A percentile compares a stretch with the other conserved stretches of the same genome.
phyloP scores from a whole-genome alignment of 2,113 vertebrate species.

The Athene noctua region DNA sequence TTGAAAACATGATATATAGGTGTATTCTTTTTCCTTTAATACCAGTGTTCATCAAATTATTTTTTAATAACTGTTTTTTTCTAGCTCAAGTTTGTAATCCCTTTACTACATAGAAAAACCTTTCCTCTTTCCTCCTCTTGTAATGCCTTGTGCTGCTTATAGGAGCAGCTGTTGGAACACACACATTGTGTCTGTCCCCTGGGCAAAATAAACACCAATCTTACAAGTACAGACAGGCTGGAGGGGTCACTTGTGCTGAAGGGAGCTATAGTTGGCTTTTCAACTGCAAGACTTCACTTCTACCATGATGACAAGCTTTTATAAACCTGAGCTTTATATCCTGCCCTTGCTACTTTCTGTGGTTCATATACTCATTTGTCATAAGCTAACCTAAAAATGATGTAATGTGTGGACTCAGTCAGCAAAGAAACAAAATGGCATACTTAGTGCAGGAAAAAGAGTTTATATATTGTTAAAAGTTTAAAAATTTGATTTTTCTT shows the following conservation, averaged over 20 bases:
- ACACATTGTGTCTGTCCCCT: not conserved
- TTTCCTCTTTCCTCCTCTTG: not conserved
- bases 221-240: not conserved
- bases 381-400: not conserved
- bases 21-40: not conserved
- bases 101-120: not conserved
- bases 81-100: not conserved
- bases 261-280: not conserved
- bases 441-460: not conserved
- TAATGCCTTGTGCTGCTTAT: not conserved
- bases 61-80: not conserved
- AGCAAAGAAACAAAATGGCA: not conserved
- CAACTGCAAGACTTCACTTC: slow-evolving; percentile 16
- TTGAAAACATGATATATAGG: not conserved
- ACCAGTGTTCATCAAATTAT: not conserved
- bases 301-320: not conserved
- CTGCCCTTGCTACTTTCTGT: not conserved
- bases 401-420: not conserved
- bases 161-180: not conserved
- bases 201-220: slow-evolving; percentile 28
- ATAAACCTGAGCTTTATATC: slow-evolving; percentile 20
- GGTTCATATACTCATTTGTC: slow-evolving; percentile 28
- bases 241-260: not conserved
- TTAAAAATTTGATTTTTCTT: not conserved
- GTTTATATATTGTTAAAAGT: not conserved